These are phyloP conservation scores for Taeniopygia guttata DNA, from an alignment of 2,797 vertebrate genomes.

Conservation along the genomic window DNA sequence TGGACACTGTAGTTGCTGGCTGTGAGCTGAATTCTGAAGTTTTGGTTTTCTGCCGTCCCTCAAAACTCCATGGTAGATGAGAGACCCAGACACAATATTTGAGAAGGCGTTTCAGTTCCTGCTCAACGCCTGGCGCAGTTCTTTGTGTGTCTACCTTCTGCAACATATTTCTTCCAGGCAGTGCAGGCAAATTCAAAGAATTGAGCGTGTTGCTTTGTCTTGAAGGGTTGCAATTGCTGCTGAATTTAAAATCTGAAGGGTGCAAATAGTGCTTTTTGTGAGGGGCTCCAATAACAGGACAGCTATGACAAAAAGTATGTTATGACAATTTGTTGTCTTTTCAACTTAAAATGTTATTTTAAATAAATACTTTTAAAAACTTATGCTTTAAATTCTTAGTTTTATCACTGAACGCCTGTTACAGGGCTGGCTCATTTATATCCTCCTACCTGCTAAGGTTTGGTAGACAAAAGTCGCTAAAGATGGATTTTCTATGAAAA, in stretches of 20 bases:
- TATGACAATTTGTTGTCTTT: not conserved
- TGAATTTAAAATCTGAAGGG: not conserved
- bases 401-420: not conserved
- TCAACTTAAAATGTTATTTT: not conserved
- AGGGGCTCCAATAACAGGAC: not conserved
- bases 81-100: not conserved
- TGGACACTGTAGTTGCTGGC: not conserved
- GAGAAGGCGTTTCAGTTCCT: not conserved
- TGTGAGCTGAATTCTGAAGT: not conserved
- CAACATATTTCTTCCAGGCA: not conserved
- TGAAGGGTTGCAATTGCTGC: not conserved
- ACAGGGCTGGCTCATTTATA: not conserved
- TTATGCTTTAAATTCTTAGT: not conserved
- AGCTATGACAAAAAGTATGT: not conserved
- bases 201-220: not conserved
- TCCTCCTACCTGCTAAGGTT: not conserved
- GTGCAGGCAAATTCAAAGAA: not conserved
- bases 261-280: not conserved
- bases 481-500: not conserved
- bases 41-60: fast-evolving
- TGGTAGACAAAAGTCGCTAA: not conserved
- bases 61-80: not conserved
- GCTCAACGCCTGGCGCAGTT: not conserved
- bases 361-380: not conserved
- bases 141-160: not conserved